Base-by-base conservation (phyloP, 2,888 invertebrate genomes). In the Heliconius erato region DNA sequence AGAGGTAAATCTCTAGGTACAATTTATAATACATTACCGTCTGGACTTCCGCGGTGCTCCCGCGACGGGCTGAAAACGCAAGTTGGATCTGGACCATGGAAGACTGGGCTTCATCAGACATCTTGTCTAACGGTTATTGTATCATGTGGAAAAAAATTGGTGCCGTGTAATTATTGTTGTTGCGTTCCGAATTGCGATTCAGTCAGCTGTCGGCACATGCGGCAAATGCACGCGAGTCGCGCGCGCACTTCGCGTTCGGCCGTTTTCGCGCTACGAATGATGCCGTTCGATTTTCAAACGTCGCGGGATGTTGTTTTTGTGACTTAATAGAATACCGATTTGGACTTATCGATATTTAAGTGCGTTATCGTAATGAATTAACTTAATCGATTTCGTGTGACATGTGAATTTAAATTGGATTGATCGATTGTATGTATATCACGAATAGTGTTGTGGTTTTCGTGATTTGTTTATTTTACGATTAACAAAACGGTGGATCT, bases 121-220 rank as follows among this genome's bases (percentile, higher is more conserved):
- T 71, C 80, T 69, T 74, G 79, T 84, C 83, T 90, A 90, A 89
- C 88, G 88, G 89, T 89, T 85, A 87, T 80, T 26, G 26, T 86
- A 80, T 2, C 49, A 54, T 88, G 89, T 90, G 92, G 91, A 91
- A 90, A 94, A 94, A 94, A 95, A 92, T 92, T 93, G 88, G 89
- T 90, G 89, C 90, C 91, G 86, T 91, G 92, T 93, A 93, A 93
- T 94, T 93, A 86, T 87, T 86, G 91, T 87, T 86, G 91, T 91
- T 89, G 91, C 89, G 93, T 94, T 94, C 93, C 93, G 94, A 92
- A 94, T 94, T 93, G 94, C 93, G 92, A 92, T 94, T 94, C 95
- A 95, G 96, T 96, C 94, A 95, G 95, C 94, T 95, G 95, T 93
- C 92, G 93, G 93, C 94, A 91, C 88, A 95, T 92, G 94, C 90